Conservation (phyloP, 2,797 vertebrate species). For the Rallus crepitans region DNA sequence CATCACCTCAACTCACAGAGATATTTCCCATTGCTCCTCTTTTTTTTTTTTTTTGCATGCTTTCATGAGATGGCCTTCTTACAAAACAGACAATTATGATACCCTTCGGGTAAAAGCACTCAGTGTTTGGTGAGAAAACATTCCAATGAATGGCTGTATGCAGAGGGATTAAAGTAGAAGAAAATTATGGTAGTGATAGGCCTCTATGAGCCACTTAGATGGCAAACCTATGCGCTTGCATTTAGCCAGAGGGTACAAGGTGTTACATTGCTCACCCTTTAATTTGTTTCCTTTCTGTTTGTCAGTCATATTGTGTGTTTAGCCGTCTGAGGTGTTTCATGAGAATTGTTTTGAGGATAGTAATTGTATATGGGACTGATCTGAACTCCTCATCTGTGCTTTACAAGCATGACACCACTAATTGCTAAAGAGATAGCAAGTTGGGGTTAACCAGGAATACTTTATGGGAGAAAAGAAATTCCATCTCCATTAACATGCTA, state of each 20-base stretch:
- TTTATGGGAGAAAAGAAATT: conserved; percentile 42
- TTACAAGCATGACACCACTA: not conserved
- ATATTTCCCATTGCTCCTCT: not conserved
- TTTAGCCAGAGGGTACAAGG: not conserved
- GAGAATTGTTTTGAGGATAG: not conserved
- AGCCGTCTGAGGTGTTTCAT: not conserved
- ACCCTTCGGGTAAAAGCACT: not conserved
- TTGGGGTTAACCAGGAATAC: not conserved
- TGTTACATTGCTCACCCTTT: not conserved
- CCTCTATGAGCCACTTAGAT: not conserved
- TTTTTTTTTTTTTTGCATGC: not conserved
- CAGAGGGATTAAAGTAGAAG: not conserved
- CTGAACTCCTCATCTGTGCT: not conserved
- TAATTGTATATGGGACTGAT: not conserved
- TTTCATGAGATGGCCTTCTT: not conserved
- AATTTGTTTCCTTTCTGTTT: not conserved
- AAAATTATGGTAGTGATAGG: not conserved
- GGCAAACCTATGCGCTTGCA: not conserved
- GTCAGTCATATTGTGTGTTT: not conserved
- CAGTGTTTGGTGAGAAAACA: not conserved
- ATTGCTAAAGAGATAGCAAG: conserved; percentile 1
- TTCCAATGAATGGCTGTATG: not conserved
- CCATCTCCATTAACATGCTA: conserved; percentile 21
- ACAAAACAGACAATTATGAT: not conserved
- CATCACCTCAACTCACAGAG: not conserved